Conservation (phyloP, 2,113 vertebrate species). For the Leptosomus discolor region DNA sequence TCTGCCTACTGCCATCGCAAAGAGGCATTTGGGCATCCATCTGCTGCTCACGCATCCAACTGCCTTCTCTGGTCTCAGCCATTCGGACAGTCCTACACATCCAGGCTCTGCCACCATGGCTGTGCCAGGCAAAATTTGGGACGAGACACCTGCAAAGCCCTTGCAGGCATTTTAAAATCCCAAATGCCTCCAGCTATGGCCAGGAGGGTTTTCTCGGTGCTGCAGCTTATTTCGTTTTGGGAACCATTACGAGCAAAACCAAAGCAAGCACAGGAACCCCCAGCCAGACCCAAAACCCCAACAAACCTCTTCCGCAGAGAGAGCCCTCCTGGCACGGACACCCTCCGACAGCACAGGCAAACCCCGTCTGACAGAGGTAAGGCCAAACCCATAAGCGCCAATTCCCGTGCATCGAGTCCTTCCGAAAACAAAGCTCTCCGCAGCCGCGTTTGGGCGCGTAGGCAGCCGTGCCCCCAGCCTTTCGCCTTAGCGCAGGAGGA, state of each 20-base stretch:
- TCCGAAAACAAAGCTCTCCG: conserved; percentile 17
- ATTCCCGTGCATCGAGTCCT: not conserved
- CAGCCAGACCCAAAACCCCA: not conserved
- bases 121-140: not conserved
- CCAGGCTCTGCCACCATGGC: not conserved
- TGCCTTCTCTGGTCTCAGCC: not conserved
- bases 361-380: not conserved
- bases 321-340: fast-evolving
- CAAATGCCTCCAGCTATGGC: not conserved
- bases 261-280: not conserved
- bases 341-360: fast-evolving
- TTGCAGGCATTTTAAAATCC: not conserved
- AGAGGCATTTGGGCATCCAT: not conserved
- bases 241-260: not conserved
- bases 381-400: not conserved
- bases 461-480: not conserved
- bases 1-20: not conserved
- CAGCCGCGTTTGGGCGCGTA: not conserved
- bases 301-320: not conserved
- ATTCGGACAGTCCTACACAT: not conserved
- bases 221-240: not conserved
- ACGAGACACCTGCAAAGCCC: not conserved
- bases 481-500: not conserved
- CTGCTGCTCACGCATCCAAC: not conserved
- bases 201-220: not conserved